A percentile compares a stretch with the other conserved stretches of the same genome.
Evolutionary conservation across 2,113 vertebrate species (phyloP).

Genomic region (Carassius gibelio): DNA sequence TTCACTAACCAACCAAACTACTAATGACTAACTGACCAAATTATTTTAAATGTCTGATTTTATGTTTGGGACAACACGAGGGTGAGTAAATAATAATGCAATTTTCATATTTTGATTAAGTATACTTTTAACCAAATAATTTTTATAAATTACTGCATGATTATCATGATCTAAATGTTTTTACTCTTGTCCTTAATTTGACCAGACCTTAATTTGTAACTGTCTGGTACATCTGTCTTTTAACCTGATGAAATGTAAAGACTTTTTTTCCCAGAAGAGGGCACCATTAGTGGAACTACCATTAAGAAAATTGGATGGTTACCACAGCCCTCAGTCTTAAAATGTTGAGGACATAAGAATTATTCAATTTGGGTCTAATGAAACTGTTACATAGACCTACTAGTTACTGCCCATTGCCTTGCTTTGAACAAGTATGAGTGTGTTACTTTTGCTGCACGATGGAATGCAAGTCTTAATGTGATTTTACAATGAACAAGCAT

Average conservation of each 20-base stretch:
- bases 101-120: not conserved
- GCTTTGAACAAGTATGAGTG: not conserved
- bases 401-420: conserved; percentile 2
- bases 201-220: not conserved
- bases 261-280: not conserved
- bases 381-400: not conserved
- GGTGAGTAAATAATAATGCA: not conserved
- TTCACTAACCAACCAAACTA: not conserved
- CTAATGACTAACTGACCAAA: not conserved
- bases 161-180: not conserved
- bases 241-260: not conserved
- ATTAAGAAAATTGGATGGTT: not conserved
- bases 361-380: not conserved
- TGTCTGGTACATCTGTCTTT: not conserved
- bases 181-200: not conserved
- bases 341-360: not conserved
- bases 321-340: not conserved
- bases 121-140: not conserved
- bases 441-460: not conserved
- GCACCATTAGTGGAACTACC: not conserved
- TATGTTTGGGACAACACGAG: not conserved
- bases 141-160: not conserved
- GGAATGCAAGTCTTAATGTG: not conserved
- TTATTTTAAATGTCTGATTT: not conserved
- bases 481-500: conserved; percentile 4